Conservation (phyloP, 2,888 invertebrate species). For the Helicoverpa assulta region DNA sequence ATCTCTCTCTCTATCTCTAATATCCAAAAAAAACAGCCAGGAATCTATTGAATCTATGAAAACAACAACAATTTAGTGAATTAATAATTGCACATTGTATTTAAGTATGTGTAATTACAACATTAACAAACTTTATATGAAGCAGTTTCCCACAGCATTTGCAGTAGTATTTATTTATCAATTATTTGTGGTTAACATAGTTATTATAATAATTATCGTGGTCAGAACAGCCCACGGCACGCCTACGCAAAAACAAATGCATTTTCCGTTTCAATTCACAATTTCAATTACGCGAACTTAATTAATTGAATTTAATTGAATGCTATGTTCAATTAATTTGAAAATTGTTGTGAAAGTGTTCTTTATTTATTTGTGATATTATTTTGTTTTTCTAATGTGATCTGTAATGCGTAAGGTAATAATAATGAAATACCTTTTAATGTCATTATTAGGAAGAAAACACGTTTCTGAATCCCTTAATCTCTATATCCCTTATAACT, state of each 20-base stretch:
- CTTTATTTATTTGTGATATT: background rate
- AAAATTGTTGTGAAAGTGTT: background rate
- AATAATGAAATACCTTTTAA: no score
- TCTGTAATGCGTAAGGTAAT: background rate
- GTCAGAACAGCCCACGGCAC: conserved; percentile 7
- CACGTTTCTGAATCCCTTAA: no score
- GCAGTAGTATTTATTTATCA: conserved; percentile 29
- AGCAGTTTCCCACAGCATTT: conserved; percentile 8
- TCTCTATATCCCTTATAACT: no score
- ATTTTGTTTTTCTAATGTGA: background rate
- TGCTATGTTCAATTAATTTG: background rate
- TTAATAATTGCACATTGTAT: no score
- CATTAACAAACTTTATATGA: background rate
- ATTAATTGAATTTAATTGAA: conserved; percentile 18
- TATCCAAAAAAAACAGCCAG: no score
- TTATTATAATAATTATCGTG: conserved; percentile 19
- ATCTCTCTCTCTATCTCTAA: no score
- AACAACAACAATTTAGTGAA: no score
- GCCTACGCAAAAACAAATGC: conserved; percentile 13
- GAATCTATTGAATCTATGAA: no score
- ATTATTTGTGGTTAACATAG: conserved; percentile 34
- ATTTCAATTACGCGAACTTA: background rate
- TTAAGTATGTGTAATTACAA: no score
- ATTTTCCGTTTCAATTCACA: conserved; percentile 1
- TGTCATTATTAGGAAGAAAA: no score